Percentiles rank a stretch among this genome's conserved stretches.
Evolutionary conservation across 30 jellyfish, hydroid and myxozoan species (phyloP).

Genomic region (Turritopsis dohrnii): DNA sequence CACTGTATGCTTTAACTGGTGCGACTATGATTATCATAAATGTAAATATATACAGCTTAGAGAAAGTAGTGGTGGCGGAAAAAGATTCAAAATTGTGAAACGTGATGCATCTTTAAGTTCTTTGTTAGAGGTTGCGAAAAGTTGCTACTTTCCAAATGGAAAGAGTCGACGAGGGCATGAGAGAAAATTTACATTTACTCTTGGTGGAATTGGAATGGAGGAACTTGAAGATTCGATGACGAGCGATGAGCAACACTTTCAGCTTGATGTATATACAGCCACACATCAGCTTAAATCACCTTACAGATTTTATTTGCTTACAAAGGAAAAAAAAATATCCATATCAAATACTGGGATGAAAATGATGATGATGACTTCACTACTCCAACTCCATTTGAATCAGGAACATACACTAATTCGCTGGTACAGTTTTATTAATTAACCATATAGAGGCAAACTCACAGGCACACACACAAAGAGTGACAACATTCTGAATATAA

Average conservation of each 20-base stretch:
- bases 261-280: not conserved
- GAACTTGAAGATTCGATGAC: not conserved
- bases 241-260: not conserved
- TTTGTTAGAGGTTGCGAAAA: not conserved
- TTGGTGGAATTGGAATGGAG: not conserved
- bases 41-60: not conserved
- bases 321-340: not conserved
- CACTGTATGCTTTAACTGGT: not conserved
- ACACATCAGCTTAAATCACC: not conserved
- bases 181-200: not conserved
- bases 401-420: too few relatives aligned
- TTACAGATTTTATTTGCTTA: not conserved
- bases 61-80: conserved; percentile 6
- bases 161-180: not conserved
- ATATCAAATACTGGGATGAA: not conserved
- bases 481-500: too few relatives aligned
- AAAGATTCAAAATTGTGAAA: not conserved
- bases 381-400: too few relatives aligned
- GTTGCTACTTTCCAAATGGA: not conserved
- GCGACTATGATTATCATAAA: not conserved
- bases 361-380: conserved; percentile 8
- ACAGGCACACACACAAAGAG: too few relatives aligned
- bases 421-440: too few relatives aligned
- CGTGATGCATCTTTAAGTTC: not conserved
- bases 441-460: too few relatives aligned